Evolutionary conservation across 2,113 vertebrate genomes (phyloP).

Genomic region (Ctenodactylus gundi): DNA sequence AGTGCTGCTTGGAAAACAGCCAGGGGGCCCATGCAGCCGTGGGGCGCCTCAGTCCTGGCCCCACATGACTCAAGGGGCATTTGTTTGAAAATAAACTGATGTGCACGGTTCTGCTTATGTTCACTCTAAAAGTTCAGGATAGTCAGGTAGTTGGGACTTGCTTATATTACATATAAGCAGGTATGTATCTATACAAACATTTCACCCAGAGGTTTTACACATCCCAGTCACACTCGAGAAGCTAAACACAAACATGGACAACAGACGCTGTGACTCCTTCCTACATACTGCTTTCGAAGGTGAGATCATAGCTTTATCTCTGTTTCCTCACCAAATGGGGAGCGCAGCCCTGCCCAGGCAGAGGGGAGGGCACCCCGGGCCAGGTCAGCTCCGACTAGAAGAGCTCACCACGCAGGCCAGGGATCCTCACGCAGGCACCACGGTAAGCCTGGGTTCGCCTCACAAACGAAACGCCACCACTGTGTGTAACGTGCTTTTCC

Average conservation of each 20-base stretch:
- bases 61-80: constrained; percentile 24
- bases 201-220: constrained; percentile 10
- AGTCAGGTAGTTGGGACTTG: neutral
- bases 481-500: neutral
- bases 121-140: constrained; percentile 35
- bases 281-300: neutral
- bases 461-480: neutral
- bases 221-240: neutral
- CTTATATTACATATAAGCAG: no score
- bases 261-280: constrained; percentile 13
- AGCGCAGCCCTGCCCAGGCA: neutral
- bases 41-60: no score
- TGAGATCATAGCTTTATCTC: neutral
- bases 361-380: neutral
- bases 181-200: neutral
- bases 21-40: no score
- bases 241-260: neutral
- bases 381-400: neutral
- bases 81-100: constrained; percentile 37
- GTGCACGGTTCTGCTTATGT: constrained; percentile 19
- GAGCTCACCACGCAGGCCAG: neutral
- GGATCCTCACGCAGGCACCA: neutral
- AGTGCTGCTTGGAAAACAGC: no score
- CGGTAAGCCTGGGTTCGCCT: neutral
- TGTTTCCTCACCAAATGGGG: neutral